phyloP scores from a whole-genome alignment of 2,888 invertebrate species.

The Leucophenga montana region DNA sequence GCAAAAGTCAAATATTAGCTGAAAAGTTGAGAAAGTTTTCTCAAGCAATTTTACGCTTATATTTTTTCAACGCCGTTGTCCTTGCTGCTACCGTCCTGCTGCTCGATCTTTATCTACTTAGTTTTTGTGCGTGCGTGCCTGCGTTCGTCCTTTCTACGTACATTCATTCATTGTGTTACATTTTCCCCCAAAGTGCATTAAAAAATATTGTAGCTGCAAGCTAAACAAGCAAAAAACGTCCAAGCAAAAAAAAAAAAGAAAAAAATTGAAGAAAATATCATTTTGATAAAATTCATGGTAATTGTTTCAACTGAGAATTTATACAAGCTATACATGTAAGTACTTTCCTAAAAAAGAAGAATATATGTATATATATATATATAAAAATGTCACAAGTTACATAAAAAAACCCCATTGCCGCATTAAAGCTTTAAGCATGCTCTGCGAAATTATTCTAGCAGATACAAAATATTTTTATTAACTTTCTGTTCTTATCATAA shows the following conservation, averaged over 20 bases:
- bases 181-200: conserved; percentile 66
- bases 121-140: conserved; percentile 40
- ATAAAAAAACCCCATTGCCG: no score
- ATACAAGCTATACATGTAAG: conserved; percentile 65
- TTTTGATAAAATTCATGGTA: conserved; percentile 66
- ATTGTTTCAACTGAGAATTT: conserved; percentile 66
- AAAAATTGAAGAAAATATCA: conserved; percentile 48
- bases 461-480: conserved; percentile 2
- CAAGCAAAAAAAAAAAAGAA: not conserved
- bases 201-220: conserved; percentile 66
- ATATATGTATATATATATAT: no score
- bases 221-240: conserved; percentile 59
- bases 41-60: conserved; percentile 66
- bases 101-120: conserved; percentile 58
- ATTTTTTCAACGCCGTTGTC: conserved; percentile 42
- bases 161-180: conserved; percentile 30
- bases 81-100: not conserved
- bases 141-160: conserved; percentile 37
- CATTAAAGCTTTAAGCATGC: conserved; percentile 46
- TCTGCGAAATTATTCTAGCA: conserved; percentile 37
- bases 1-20: conserved; percentile 69
- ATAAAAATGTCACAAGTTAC: conserved; percentile 54
- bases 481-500: not conserved
- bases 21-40: conserved; percentile 69
- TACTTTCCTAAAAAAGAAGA: conserved; percentile 15